Evolutionary conservation across 2,797 vertebrate genomes (phyloP), one percentile per base, ranked within the genome.

Genomic region (Numenius phaeopus): DNA sequence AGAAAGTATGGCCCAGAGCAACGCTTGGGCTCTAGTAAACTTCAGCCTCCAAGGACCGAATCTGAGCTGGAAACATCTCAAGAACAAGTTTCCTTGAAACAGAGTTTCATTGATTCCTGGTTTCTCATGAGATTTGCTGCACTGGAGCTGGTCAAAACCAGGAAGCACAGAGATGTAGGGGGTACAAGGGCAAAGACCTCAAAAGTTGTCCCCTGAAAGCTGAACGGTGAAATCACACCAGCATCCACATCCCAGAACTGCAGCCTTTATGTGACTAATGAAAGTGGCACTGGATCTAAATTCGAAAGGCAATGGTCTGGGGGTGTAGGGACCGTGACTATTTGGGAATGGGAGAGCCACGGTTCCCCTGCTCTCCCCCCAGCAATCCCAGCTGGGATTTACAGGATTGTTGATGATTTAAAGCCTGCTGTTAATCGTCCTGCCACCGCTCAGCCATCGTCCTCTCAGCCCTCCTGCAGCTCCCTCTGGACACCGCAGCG

Each of bases 261-360:
- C 24, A 32, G 18, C 58, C 42, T 32, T 37, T 20, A 3, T 30
- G 47, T 4, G 10, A 37, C 79, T 44, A 14, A 24, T 14, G 57
- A 27, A 22, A n/a, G 75, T 7, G 37, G 7, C 17, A n/a, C 67
- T 70, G n/a, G 58, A 37, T 21, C 47, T 66, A 11, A 34, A 14
- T 42, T 27, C 20, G 37, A 40, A 76, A 50, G 57, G 69, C 39
- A 8, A 10, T 1, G 26, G 22, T 40, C n/a, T 59, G 40, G 54
- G 17, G 57, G 10, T 1, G 0, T 3, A 17, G 66, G 29, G 32
- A 40, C 12, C 3, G 3, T 9, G 39, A 40, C 40, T 26, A 1
- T 21, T 37, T 32, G 65, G 59, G 39, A 70, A 24, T 3, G 27
- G 52, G 73, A 52, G 14, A 76, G 58, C 17, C n/a, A 29, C 23